Evolutionary conservation across 2,888 invertebrate genomes (phyloP), one percentile per base, ranked within the genome.

Genomic region (Barypeithes pellucidus): DNA sequence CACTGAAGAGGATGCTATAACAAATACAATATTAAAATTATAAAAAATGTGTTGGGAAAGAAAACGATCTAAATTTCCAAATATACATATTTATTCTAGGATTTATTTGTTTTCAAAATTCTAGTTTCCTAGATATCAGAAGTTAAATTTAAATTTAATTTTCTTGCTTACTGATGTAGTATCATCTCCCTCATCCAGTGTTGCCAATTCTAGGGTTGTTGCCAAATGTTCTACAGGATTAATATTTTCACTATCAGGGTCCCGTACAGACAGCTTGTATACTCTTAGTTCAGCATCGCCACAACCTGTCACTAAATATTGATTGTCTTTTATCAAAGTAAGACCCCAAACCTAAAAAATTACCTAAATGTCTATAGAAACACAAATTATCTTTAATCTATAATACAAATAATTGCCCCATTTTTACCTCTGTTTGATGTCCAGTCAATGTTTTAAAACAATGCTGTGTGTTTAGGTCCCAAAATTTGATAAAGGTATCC

Each of bases 391-490:
- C 43, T 29, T 14, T n/a, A 11, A 41, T 36, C 7, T 29, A 24
- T 41, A 18, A 59, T 50, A 59, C 12, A 12, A n/a, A 12, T n/a
- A n/a, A n/a, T n/a, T n/a, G n/a, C n/a, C n/a, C n/a, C n/a, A n/a
- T n/a, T n/a, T n/a, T 77, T 87, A 93, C 93, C 88, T 97, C 97
- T 77, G 93, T 91, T 81, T 92, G 90, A 86, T 95, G 94, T 71
- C 96, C 97, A 45, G 95, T 92, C 61, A 99, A 88, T 2, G 99
- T 99, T 85, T 95, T 95, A 82, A 99, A 99, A 85, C 98, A 99
- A 82, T 96, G 95, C 80, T 97, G 95, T 5, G 96, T 96, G 78
- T 95, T 94, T 77, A 99, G 88, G 85, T 99, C 96, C 99, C 99
- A 99, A 85, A 99, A 96, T 86, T 98, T 99, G 0, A 99, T 91